Conservation (phyloP, 2,797 vertebrate genomes). For the Denticeps clupeoides region DNA sequence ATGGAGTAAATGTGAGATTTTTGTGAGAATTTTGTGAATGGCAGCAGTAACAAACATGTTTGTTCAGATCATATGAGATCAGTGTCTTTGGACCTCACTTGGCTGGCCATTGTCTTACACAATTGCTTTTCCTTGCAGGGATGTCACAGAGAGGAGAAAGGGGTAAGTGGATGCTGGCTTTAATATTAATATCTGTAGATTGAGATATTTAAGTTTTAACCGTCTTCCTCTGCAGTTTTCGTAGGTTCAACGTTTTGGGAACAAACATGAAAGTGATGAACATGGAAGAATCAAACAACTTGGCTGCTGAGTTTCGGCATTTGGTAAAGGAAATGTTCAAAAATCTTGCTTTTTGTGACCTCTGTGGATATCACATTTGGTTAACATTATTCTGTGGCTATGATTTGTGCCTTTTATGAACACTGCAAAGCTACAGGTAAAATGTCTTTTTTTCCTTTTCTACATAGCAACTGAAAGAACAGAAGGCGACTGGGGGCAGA, state of each 20-base stretch:
- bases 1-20: too few species aligned
- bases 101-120: not conserved
- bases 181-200: not conserved
- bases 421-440: too few species aligned
- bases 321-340: slow-evolving; percentile 53
- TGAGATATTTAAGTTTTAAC: too few species aligned
- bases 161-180: slow-evolving; percentile 11
- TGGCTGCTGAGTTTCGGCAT: slow-evolving; percentile 91
- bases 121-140: slow-evolving; percentile 9
- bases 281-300: slow-evolving; percentile 96
- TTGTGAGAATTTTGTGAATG: too few species aligned
- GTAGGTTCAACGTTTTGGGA: slow-evolving; percentile 20
- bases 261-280: slow-evolving; percentile 79
- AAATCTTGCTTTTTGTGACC: not conserved
- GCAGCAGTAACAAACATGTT: too few species aligned
- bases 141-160: slow-evolving; percentile 29
- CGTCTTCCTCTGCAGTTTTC: slow-evolving; percentile 22
- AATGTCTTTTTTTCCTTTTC: slow-evolving; percentile 4
- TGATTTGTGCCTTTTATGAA: not conserved
- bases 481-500: slow-evolving; percentile 79
- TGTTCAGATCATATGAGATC: not conserved
- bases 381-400: not conserved
- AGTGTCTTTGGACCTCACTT: too few species aligned
- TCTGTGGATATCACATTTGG: too few species aligned
- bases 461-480: slow-evolving; percentile 87